Evolutionary conservation across 2,888 invertebrate genomes (phyloP).

Genomic region (Melanchra persicariae): DNA sequence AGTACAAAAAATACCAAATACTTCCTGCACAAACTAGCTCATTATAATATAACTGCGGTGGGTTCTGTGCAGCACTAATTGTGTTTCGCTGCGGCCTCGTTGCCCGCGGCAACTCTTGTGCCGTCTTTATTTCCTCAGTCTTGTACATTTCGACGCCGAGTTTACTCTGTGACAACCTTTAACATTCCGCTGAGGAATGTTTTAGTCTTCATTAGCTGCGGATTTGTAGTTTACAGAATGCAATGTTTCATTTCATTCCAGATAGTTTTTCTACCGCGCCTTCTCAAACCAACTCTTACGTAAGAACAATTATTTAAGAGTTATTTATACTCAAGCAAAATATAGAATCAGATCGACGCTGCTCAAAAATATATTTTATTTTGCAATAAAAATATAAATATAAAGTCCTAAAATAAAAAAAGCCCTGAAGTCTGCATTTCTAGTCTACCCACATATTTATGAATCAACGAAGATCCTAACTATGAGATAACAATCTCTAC

Average conservation of each 20-base stretch:
- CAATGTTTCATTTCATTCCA: no score
- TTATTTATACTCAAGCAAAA: background rate
- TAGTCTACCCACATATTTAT: no score
- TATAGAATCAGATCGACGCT: background rate
- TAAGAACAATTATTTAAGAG: background rate
- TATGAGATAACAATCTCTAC: background rate
- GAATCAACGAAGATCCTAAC: background rate
- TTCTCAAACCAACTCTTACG: no score
- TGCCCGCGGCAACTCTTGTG: background rate
- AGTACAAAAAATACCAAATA: background rate
- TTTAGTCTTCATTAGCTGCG: background rate
- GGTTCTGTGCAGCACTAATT: conserved; percentile 1
- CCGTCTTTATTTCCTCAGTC: background rate
- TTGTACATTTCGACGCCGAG: conserved; percentile 6
- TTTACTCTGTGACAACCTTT: background rate
- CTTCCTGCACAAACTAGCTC: background rate
- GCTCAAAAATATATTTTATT: no score
- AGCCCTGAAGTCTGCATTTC: no score
- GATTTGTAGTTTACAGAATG: no score
- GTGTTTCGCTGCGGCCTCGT: background rate
- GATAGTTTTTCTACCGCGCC: no score
- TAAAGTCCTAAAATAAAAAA: no score
- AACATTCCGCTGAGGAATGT: background rate
- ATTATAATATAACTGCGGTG: conserved; percentile 7
- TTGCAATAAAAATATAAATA: no score